These are phyloP conservation scores for Myotis davidii DNA, from an alignment of 2,113 vertebrate species.

Conservation along the genomic window DNA sequence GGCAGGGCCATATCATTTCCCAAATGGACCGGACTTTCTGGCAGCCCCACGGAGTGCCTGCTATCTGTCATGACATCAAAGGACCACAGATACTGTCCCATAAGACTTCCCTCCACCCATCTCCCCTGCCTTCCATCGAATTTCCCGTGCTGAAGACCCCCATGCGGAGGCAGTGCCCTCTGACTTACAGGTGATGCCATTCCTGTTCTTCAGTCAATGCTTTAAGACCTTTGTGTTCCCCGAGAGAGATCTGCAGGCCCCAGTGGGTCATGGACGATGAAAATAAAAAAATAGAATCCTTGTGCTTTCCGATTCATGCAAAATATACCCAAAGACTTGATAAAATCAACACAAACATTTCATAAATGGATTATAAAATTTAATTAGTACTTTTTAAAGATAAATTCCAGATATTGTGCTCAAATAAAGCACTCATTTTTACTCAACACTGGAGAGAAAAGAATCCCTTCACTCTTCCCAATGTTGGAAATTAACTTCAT, in stretches of 20 bases:
- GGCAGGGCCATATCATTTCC: constrained; percentile 29
- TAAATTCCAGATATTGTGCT: neutral
- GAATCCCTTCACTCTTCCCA: neutral
- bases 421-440: neutral
- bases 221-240: neutral
- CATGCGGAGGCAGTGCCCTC: neutral
- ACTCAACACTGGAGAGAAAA: neutral
- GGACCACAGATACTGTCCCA: neutral
- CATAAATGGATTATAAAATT: neutral
- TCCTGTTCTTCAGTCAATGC: neutral
- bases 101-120: neutral
- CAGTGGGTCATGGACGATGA: neutral
- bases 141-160: neutral
- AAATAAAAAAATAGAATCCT: neutral
- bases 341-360: neutral
- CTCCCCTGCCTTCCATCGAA: neutral
- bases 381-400: neutral
- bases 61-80: constrained; percentile 8
- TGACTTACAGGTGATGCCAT: neutral
- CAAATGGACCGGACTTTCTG: constrained; percentile 43
- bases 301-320: neutral
- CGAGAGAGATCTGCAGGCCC: neutral
- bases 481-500: neutral
- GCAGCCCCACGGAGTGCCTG: neutral
- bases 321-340: neutral